Base-by-base conservation (phyloP, 2,888 invertebrate genomes). In the Alloscopus bannaensis region DNA sequence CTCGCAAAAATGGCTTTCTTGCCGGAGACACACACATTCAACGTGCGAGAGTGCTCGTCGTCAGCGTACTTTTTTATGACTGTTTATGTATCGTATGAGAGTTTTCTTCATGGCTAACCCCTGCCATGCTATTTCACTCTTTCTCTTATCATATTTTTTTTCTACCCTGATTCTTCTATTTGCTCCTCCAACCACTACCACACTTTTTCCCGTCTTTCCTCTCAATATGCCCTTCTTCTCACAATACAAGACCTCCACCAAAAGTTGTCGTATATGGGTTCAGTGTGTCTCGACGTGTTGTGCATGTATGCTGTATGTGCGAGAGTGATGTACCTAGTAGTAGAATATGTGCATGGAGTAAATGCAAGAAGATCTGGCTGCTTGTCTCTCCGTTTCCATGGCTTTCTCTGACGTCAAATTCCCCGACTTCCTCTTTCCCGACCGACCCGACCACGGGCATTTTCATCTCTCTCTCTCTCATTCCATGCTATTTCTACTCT, bases 371-470 rank as follows among this genome's bases (percentile, higher is more conserved):
- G 42, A 72, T 72, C 62, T 62, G 31, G 60, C 47, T 62, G 71
- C 71, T 71, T 71, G 73, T 52, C 65, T 73, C 76, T 45, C 60
- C 75, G 83, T 83, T 83, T 80, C 81, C 81, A 83, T 83, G 83
- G 75, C 80, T 78, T 72, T 75, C 73, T 73, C 80, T 83, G 83
- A 83, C 83, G 83, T 83, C 83, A 83, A 80, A 77, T 83, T 80
- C 81, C 73, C 80, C 70, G 70, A 75, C 65, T 76, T 76, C 75
- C 75, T 75, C 60, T 64, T 64, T 62, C 62, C 66, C 73, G 73
- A 76, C 69, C 73, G 70, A 75, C 52, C 62, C 80, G 66, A 80
- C 62, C 68, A 70, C 70, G 69, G 69, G 55, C 75, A 80, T 80
- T 69, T 65, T 80, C 75, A 68, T 69, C 60, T 80, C 55, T 66